These are phyloP conservation scores for Caenorhabditis briggsae DNA, from an alignment of 1,140 invertebrate genomes.

Conservation along the genomic window DNA sequence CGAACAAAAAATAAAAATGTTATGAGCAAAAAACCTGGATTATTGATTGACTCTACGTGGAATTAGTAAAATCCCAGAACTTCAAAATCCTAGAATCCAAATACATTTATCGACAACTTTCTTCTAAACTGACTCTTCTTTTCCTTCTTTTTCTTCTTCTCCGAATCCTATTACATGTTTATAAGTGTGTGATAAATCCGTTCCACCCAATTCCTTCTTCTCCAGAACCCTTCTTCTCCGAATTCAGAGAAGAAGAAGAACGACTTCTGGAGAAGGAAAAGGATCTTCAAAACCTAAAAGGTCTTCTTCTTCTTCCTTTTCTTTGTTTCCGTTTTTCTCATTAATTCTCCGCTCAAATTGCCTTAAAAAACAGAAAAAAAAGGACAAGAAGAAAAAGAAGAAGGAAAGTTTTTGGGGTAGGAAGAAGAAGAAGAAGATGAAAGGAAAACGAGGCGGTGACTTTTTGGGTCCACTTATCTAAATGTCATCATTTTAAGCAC, in stretches of 20 bases:
- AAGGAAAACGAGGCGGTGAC: background rate
- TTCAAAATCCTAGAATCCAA: too few relatives aligned
- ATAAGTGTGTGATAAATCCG: constrained; percentile 47
- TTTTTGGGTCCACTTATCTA: constrained; percentile 10
- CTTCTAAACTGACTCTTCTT: background rate
- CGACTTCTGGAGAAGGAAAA: background rate
- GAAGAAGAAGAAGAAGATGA: background rate
- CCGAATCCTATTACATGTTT: background rate
- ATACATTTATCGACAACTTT: background rate
- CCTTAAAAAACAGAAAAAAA: constrained; percentile 34
- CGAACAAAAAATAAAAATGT: too few relatives aligned
- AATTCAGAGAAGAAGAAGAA: background rate
- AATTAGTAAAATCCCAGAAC: too few relatives aligned
- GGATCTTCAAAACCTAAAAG: background rate
- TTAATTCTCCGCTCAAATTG: constrained; percentile 51
- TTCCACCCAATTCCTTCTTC: background rate
- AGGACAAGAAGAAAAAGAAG: background rate
- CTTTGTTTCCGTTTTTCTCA: constrained; percentile 48
- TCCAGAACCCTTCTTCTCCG: background rate
- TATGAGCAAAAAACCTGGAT: too few relatives aligned
- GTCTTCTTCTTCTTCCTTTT: background rate
- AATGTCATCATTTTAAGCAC: constrained; percentile 55
- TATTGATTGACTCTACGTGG: too few relatives aligned
- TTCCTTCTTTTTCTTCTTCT: background rate
- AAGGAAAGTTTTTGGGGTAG: background rate